Base-by-base conservation (phyloP, 2,113 vertebrate genomes). In the Oryzias javanicus region DNA sequence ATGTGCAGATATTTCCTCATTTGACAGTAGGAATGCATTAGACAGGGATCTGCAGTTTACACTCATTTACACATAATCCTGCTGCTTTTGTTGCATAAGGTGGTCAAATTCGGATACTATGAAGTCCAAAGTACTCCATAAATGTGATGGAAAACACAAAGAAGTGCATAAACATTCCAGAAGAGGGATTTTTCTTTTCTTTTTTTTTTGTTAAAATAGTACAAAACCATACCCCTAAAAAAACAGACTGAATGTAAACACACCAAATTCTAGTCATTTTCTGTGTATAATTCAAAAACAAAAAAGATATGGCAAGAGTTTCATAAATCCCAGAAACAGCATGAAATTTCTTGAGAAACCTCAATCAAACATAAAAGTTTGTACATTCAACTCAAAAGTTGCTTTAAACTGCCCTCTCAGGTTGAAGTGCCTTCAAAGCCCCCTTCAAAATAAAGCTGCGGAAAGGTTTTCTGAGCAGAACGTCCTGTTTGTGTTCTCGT, bases 331-430 rank as follows among this genome's bases (percentile, higher is more conserved):
- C 71, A 81, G 63, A 17, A 62, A 85, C 72, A 55, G 64, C 56
- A 29, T 78, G 62, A 64, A 61, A 76, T 79, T 61, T 67, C 70
- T 77, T 20, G 6, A 75, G 15, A 62, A 86, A 62, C 68, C 62
- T 79, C 20, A 56, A 60, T 80, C 76, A 75, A 75, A 79, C 76
- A 71, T 72, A 60, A 76, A 55, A 47, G 60, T 81, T 86, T 89
- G 68, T 83, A 89, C 88, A 88, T 88, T 89, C 88, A 81, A 68
- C 74, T 75, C 47, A 78, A 66, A 76, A 55, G 72, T 76, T 64
- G 70, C 74, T 59, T 84, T 73, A 17, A 68, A 54, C 51, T 17
- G 49, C 60, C 48, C 49, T 62, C 18, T 60, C 57, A 24, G 54
- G 64, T 65, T 74, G 71, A 68, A 69, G 74, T 62, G 47, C 64